Evolutionary conservation across 2,888 invertebrate genomes (phyloP).

Genomic region (Zhuqinia jingwanae): DNA sequence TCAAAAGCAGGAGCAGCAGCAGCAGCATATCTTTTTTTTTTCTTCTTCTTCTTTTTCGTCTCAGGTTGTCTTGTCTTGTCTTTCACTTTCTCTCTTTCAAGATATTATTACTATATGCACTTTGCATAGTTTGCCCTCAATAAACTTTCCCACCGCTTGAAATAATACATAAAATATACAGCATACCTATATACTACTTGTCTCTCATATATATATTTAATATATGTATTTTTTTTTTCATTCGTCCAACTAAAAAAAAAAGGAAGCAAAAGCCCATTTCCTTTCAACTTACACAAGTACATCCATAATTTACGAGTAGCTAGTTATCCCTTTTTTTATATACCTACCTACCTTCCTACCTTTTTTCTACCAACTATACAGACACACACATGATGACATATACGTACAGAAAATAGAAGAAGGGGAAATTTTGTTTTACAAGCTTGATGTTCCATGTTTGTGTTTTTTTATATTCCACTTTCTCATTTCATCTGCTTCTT

Average conservation of each 20-base stretch:
- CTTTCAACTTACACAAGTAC: neutral
- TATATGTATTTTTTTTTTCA: neutral
- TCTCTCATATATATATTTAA: neutral
- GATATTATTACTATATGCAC: slow-evolving; percentile 35
- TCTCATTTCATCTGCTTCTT: neutral
- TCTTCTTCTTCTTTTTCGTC: slow-evolving; percentile 8
- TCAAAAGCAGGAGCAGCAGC: too few species aligned
- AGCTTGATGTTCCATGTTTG: neutral
- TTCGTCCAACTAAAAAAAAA: slow-evolving; percentile 49
- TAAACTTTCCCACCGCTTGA: slow-evolving; percentile 47
- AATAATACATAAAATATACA: too few species aligned
- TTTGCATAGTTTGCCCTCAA: slow-evolving; percentile 38
- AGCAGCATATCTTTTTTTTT: neutral
- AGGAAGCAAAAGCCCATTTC: neutral
- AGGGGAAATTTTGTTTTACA: too few species aligned
- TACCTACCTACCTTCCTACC: too few species aligned
- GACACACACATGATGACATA: too few species aligned
- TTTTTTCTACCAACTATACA: neutral
- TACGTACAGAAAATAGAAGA: too few species aligned
- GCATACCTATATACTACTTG: neutral
- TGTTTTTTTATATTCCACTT: neutral
- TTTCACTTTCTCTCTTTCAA: neutral
- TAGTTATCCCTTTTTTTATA: too few species aligned
- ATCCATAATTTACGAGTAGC: neutral
- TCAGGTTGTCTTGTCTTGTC: neutral